Evolutionary conservation across 1,140 invertebrate species (phyloP), one percentile per base, ranked within the genome.

Genomic region (Globodera rostochiensis): DNA sequence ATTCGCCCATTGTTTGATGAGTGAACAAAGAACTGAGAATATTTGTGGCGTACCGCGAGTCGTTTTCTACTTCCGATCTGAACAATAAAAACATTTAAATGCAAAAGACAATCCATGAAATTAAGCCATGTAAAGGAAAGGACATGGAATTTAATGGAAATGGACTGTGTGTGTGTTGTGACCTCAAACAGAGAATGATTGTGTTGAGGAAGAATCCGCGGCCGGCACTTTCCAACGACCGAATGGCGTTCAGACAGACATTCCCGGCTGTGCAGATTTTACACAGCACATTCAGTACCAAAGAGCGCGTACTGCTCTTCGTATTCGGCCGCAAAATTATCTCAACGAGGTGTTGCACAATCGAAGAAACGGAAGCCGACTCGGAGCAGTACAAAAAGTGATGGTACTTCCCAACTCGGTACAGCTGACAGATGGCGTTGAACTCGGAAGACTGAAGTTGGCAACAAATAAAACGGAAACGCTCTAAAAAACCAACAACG

Each of bases 281-380:
- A 21, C 60, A 66, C 60, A 66, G 60, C 13, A 66, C 60, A 21
- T 66, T 66, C 13, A 66, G 60, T 2, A 66, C 60, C 13, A 66
- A 21, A 66, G 60, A 66, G 13, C 60, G 60, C 13, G 60, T 66
- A 13, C 21, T 66, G 13, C 21, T 21, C 13, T 21, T 13, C 21
- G 60, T 66, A 21, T 66, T 66, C 60, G 60, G 60, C 60, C 60
- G 60, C 60, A 66, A 66, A 66, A 66, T 66, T 15, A 66, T 66
- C 60, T 66, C 60, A 1, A 66, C 60, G 13, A 66, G 60, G 13
- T 21, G 60, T 66, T 66, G 13, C 13, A 66, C 21, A 21, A 66
- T 66, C 21, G 60, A 21, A 13, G 13, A 13, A 66, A 66, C 21
- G 2, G 60, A 21, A 66, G 13, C 21, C 13, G 60, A 21, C 21